Evolutionary conservation across 2,113 vertebrate species (phyloP).

Genomic region (Alligator sinensis): DNA sequence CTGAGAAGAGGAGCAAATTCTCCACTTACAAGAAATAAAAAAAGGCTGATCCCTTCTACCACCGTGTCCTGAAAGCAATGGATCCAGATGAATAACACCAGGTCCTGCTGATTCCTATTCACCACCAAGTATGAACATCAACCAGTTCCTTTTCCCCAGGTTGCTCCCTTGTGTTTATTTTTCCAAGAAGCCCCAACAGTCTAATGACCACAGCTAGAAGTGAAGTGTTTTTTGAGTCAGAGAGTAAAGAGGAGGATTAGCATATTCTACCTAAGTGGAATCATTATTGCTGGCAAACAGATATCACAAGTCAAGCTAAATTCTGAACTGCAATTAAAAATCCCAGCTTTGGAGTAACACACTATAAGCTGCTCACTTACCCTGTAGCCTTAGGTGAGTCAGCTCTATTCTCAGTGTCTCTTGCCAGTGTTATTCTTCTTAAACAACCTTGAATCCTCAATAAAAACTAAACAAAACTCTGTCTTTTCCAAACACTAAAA

Average conservation of each 20-base stretch:
- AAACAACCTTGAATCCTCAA: no score
- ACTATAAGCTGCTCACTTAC: neutral
- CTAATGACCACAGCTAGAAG: neutral
- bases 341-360: neutral
- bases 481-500: no score
- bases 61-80: neutral
- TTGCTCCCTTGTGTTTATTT: neutral
- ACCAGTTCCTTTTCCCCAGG: neutral
- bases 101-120: neutral
- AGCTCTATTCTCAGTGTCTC: no score
- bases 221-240: neutral
- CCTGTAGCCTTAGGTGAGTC: no score
- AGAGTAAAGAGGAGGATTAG: neutral
- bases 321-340: neutral
- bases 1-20: neutral
- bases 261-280: neutral
- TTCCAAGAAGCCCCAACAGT: neutral
- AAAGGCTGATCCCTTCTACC: fast-evolving
- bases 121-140: fast-evolving
- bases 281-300: neutral
- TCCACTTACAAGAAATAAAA: neutral
- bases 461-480: no score
- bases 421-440: no score
- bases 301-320: constrained; percentile 11
- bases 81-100: neutral